A percentile compares a stretch with the other conserved stretches of the same genome.
Evolutionary conservation across 1,140 invertebrate species (phyloP).

Genomic region (Aphelinus certus): DNA sequence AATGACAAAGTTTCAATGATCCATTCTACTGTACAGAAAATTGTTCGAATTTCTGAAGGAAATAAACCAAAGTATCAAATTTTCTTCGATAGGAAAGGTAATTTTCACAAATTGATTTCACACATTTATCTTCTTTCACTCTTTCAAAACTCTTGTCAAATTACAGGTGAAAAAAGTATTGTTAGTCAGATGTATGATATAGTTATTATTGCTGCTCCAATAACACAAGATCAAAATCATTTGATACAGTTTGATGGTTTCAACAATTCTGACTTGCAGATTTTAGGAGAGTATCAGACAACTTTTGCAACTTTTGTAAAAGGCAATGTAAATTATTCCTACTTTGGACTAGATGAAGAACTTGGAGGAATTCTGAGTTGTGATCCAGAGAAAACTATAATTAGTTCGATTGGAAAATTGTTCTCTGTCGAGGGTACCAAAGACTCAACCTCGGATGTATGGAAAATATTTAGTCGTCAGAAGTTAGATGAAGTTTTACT

Average conservation of each 20-base stretch:
- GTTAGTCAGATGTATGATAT: slow-evolving; percentile 66
- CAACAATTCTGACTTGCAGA: slow-evolving; percentile 45
- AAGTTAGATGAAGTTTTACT: slow-evolving; percentile 59
- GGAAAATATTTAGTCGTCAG: slow-evolving; percentile 71
- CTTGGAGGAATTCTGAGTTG: slow-evolving; percentile 66
- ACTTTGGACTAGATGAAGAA: slow-evolving; percentile 62
- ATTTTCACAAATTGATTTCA: too few relatives aligned
- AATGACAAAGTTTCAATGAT: slow-evolving; percentile 61
- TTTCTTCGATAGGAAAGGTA: slow-evolving; percentile 14
- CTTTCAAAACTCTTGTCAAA: not conserved
- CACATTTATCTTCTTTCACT: too few relatives aligned
- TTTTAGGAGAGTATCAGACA: slow-evolving; percentile 65
- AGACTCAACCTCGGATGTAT: slow-evolving; percentile 56
- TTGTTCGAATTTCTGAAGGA: slow-evolving; percentile 40
- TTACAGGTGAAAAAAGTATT: slow-evolving; percentile 46
- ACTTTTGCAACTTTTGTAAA: slow-evolving; percentile 71
- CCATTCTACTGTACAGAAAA: slow-evolving; percentile 52
- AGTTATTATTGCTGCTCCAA: slow-evolving; percentile 70
- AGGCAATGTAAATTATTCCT: slow-evolving; percentile 64
- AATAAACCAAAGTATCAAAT: slow-evolving; percentile 36
- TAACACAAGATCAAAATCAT: slow-evolving; percentile 61
- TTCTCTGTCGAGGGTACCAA: slow-evolving; percentile 57
- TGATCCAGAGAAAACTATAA: slow-evolving; percentile 57
- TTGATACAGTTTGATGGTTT: slow-evolving; percentile 56
- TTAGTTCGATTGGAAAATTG: slow-evolving; percentile 61